Percentiles rank a stretch among this genome's conserved stretches.
phyloP scores from a whole-genome alignment of 2,113 vertebrate genomes.

The Oxygymnocypris stewartii region DNA sequence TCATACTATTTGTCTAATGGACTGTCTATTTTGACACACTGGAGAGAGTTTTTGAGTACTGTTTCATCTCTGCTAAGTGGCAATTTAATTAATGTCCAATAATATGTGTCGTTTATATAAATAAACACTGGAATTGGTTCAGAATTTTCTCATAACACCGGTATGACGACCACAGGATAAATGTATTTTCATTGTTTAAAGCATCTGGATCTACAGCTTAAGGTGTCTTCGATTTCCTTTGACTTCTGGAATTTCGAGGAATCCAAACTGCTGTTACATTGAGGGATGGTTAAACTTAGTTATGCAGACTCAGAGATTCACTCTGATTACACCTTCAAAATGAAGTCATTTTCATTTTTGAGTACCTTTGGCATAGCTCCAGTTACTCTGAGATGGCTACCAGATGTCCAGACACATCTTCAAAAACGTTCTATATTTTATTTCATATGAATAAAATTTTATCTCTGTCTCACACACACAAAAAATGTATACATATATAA shows the following conservation, averaged over 20 bases:
- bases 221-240: conserved; percentile 39
- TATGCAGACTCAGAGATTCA: conserved; percentile 21
- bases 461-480: not conserved
- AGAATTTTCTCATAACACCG: not conserved
- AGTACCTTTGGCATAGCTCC: conserved; percentile 69
- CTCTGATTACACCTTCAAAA: conserved; percentile 68
- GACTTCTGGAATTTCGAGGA: not conserved
- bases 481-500: not conserved
- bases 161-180: not conserved
- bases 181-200: conserved; percentile 41
- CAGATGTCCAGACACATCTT: conserved; percentile 74
- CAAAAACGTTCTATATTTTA: conserved; percentile 62
- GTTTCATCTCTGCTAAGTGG: conserved; percentile 45
- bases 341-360: conserved; percentile 73
- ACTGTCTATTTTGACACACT: conserved; percentile 43
- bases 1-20: conserved; percentile 50
- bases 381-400: conserved; percentile 72
- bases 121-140: conserved; percentile 41
- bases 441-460: conserved; percentile 58
- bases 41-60: conserved; percentile 39
- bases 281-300: not conserved
- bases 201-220: conserved; percentile 22
- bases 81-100: conserved; percentile 49
- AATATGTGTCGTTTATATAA: conserved; percentile 44
- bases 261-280: not conserved